Conservation (phyloP, 2,113 vertebrate genomes). For the Chinchilla lanigera region DNA sequence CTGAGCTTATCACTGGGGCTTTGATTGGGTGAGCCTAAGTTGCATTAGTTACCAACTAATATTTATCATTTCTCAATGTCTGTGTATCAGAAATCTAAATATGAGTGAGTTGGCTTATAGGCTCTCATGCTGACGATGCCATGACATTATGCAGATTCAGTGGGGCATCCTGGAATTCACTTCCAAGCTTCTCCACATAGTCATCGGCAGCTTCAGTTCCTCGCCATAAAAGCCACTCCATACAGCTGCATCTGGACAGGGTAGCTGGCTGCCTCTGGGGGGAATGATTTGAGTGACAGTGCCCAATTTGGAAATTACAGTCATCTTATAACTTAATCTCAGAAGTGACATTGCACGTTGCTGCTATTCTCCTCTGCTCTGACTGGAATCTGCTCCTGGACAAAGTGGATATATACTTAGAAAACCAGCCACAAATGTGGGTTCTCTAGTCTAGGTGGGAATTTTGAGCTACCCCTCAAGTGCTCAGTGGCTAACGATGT, state of each 20-base stretch:
- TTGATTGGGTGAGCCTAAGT: not conserved
- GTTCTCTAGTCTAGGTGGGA: not conserved
- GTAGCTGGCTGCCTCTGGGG: not conserved
- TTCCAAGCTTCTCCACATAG: not conserved
- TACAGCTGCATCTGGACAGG: not conserved
- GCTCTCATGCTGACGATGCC: not conserved
- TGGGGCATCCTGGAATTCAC: not conserved
- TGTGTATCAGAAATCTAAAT: not conserved
- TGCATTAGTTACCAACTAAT: not conserved
- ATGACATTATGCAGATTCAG: not conserved
- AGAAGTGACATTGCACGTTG: not conserved
- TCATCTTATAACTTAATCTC: not conserved
- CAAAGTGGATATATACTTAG: not conserved
- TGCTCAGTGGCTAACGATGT: not conserved
- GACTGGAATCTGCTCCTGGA: not conserved
- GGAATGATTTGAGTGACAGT: not conserved
- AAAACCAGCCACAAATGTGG: not conserved
- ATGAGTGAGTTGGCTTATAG: not conserved
- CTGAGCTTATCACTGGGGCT: not conserved
- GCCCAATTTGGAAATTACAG: not conserved
- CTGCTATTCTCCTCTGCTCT: not conserved
- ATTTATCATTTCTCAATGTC: not conserved
- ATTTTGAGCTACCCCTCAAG: not conserved
- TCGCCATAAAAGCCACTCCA: not conserved
- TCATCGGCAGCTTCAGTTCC: not conserved